A percentile compares a stretch with the other conserved stretches of the same genome.
Evolutionary conservation across 2,888 invertebrate species (phyloP).

Genomic region (Sinhomidia bicolor): DNA sequence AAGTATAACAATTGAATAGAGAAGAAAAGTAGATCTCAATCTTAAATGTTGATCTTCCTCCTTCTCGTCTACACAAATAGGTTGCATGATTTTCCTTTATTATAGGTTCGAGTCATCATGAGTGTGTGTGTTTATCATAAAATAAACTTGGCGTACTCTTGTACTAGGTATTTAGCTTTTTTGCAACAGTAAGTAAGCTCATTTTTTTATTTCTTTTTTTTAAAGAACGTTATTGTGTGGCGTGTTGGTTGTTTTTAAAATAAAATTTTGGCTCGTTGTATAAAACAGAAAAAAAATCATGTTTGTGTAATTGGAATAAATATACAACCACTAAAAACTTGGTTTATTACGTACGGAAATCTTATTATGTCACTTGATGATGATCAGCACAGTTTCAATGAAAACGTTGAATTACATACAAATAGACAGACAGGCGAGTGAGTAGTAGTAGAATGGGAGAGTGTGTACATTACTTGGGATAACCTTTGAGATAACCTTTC

Average conservation of each 20-base stretch:
- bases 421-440: not conserved
- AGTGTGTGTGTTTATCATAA: not conserved
- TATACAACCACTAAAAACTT: conserved; percentile 1
- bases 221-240: not conserved
- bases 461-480: conserved; percentile 16
- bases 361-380: conserved; percentile 54
- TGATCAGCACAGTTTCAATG: not conserved
- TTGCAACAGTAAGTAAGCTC: not conserved
- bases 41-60: not conserved
- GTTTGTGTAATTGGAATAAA: not conserved
- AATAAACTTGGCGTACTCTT: conserved; percentile 8
- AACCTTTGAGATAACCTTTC: conserved; percentile 56
- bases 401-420: not conserved
- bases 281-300: not conserved
- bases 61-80: not conserved
- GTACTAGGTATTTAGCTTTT: not conserved
- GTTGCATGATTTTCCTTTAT: conserved; percentile 18
- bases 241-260: not conserved
- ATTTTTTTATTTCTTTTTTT: not conserved
- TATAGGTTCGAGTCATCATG: not conserved
- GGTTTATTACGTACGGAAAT: conserved; percentile 34
- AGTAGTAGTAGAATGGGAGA: not conserved
- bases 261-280: not conserved
- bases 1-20: not conserved
- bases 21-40: conserved; percentile 32